Percentiles rank a stretch among this genome's conserved stretches.
Evolutionary conservation across 2,797 vertebrate genomes (phyloP).

Genomic region (Fringilla coelebs): DNA sequence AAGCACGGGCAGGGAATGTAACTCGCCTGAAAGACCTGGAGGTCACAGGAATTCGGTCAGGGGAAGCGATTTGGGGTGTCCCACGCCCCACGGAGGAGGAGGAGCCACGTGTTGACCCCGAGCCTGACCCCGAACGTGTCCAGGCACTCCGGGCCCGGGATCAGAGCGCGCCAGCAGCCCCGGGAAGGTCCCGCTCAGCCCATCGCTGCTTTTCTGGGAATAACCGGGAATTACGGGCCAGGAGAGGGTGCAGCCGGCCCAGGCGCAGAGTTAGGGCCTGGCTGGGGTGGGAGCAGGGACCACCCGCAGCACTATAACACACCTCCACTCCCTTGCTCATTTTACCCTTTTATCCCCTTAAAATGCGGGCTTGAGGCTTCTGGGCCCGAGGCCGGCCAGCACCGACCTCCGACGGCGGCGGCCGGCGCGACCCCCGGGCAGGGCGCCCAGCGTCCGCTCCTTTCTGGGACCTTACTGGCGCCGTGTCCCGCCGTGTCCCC

Average conservation of each 20-base stretch:
- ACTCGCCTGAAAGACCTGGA: neutral
- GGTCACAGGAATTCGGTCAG: neutral
- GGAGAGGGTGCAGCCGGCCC: neutral
- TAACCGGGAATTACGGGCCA: neutral
- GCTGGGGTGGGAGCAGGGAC: neutral
- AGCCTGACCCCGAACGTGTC: neutral
- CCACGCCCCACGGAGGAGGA: neutral
- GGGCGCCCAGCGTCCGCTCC: no score
- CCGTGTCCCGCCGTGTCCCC: no score
- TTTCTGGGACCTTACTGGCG: fast-evolving
- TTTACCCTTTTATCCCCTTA: neutral
- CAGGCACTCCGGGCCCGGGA: neutral
- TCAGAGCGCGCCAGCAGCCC: neutral
- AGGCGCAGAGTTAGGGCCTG: neutral
- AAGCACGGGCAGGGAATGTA: fast-evolving
- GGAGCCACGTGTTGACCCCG: neutral
- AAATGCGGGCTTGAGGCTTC: neutral
- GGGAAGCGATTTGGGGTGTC: neutral
- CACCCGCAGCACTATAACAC: neutral
- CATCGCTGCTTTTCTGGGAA: fast-evolving
- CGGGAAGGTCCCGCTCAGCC: neutral
- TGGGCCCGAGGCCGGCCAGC: neutral
- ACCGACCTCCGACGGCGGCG: neutral
- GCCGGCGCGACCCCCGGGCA: no score
- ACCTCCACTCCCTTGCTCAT: neutral